Percentiles rank a stretch among this genome's conserved stretches.
These are phyloP conservation scores for Heteromyza rotundicornis DNA, from an alignment of 2,888 invertebrate genomes.

Conservation along the genomic window DNA sequence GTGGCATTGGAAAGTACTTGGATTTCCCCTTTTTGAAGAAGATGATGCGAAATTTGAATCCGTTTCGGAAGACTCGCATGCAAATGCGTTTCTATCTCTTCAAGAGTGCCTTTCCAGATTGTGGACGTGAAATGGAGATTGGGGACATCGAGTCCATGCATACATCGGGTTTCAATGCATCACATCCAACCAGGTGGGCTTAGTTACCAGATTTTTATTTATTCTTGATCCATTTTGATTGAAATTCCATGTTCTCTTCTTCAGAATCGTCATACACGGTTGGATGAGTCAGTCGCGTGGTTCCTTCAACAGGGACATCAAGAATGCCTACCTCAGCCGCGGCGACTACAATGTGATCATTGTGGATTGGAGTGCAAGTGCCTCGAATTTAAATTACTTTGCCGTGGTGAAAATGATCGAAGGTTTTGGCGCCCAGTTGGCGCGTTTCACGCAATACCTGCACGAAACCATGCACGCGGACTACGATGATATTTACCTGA, in stretches of 20 bases:
- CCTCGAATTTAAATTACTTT: slow-evolving; percentile 52
- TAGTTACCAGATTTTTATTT: not conserved
- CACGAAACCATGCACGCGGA: slow-evolving; percentile 32
- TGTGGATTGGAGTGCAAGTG: slow-evolving; percentile 55
- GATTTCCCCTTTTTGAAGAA: slow-evolving; percentile 48
- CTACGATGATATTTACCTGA: slow-evolving; percentile 46
- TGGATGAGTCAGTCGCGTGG: slow-evolving; percentile 56
- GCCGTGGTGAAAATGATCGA: slow-evolving; percentile 48
- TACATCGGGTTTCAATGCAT: slow-evolving; percentile 44
- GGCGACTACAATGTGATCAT: slow-evolving; percentile 51
- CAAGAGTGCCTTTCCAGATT: slow-evolving; percentile 43
- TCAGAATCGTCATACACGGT: slow-evolving; percentile 54
- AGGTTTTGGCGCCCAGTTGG: slow-evolving; percentile 47
- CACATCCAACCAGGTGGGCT: slow-evolving; percentile 47
- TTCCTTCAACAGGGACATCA: slow-evolving; percentile 50
- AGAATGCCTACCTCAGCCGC: slow-evolving; percentile 48
- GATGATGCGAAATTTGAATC: slow-evolving; percentile 47
- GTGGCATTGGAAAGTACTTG: slow-evolving; percentile 42
- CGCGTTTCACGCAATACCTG: slow-evolving; percentile 48
- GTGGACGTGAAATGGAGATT: slow-evolving; percentile 42
- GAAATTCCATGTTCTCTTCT: too few relatives aligned
- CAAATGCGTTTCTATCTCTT: slow-evolving; percentile 53
- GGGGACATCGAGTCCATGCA: slow-evolving; percentile 34
- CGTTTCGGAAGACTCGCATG: slow-evolving; percentile 36
- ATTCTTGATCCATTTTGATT: too few relatives aligned